Percentiles rank a stretch among this genome's conserved stretches.
Evolutionary conservation across 2,888 invertebrate species (phyloP).

Genomic region (Muschampia plurimacula): DNA sequence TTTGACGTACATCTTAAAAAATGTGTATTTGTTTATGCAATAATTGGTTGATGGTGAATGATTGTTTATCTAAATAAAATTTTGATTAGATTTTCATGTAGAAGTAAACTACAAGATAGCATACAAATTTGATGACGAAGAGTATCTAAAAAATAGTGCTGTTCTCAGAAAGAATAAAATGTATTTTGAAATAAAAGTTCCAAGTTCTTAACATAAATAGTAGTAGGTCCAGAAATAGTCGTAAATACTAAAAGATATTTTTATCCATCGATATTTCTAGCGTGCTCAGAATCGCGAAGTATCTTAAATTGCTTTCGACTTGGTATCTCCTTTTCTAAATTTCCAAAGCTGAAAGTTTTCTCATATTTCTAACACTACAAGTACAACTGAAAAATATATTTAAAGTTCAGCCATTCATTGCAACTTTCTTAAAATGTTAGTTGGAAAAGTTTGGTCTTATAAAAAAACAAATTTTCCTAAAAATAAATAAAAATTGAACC

Average conservation of each 20-base stretch:
- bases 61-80: too few species aligned
- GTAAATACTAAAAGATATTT: constrained; percentile 1
- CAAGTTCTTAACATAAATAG: not conserved
- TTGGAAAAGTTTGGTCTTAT: too few species aligned
- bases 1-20: too few species aligned
- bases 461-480: too few species aligned
- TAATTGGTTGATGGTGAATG: too few species aligned
- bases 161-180: not conserved
- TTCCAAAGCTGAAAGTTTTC: constrained; percentile 14
- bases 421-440: not conserved
- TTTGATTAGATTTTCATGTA: too few species aligned
- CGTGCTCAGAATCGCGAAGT: constrained; percentile 7
- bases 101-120: too few species aligned
- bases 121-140: too few species aligned
- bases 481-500: too few species aligned
- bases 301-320: constrained; percentile 14
- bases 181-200: not conserved
- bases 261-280: constrained; percentile 15
- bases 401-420: not conserved
- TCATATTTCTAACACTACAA: constrained; percentile 13
- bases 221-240: not conserved
- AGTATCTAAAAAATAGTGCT: not conserved
- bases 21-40: too few species aligned
- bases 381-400: constrained; percentile 6
- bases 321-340: constrained; percentile 9